These are phyloP conservation scores for Oreortyx pictus DNA, from an alignment of 2,797 vertebrate genomes.

Conservation along the genomic window DNA sequence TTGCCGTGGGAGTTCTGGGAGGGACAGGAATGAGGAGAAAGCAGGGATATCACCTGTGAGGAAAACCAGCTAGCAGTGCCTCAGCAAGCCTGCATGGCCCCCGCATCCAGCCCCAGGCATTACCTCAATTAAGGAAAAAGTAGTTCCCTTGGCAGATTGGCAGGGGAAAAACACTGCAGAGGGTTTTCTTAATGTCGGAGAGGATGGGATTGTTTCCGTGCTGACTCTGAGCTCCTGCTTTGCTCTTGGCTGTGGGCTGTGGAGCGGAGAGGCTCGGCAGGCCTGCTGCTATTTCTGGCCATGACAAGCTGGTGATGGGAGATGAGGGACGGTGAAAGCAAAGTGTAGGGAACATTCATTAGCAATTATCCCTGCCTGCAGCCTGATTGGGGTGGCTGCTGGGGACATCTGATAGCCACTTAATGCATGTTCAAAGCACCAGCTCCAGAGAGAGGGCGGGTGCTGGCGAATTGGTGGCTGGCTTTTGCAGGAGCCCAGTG, in stretches of 20 bases:
- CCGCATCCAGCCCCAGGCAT: not conserved
- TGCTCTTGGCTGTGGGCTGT: slow-evolving; percentile 51
- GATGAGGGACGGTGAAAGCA: not conserved
- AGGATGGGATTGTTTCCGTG: not conserved
- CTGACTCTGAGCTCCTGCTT: not conserved
- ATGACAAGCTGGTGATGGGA: slow-evolving; percentile 37
- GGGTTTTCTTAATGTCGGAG: not conserved
- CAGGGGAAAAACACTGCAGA: fast-evolving
- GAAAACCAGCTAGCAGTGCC: not conserved
- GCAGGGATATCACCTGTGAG: not conserved
- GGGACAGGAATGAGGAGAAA: too few species aligned
- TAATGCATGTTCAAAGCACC: not conserved
- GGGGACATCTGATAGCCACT: slow-evolving; percentile 37
- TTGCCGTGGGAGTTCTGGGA: not conserved
- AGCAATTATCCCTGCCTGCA: slow-evolving; percentile 47
- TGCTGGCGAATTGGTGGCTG: not conserved
- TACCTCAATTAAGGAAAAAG: not conserved
- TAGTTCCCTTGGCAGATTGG: not conserved
- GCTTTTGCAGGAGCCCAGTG: fast-evolving
- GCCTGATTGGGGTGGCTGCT: slow-evolving; percentile 8
- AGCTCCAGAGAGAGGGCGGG: not conserved
- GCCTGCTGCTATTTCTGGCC: slow-evolving; percentile 36
- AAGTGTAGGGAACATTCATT: slow-evolving; percentile 32
- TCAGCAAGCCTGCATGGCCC: not conserved
- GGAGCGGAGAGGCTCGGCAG: slow-evolving; percentile 43